Percentiles rank a stretch among this genome's conserved stretches.
phyloP scores from a whole-genome alignment of 2,797 vertebrate species.

The Acrocephalus scirpaceus region DNA sequence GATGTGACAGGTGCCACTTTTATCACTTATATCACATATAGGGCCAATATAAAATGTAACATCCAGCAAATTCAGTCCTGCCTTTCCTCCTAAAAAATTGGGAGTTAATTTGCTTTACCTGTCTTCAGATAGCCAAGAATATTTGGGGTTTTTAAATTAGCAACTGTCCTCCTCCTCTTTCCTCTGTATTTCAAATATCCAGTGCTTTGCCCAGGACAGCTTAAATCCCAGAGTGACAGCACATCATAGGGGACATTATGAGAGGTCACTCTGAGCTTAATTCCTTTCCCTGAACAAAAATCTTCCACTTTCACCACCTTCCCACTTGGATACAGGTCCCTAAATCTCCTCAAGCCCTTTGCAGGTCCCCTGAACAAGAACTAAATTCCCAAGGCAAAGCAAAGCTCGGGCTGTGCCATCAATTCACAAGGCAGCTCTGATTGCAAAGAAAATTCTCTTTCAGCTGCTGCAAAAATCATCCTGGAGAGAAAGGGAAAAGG shows the following conservation, averaged over 20 bases:
- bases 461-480: neutral
- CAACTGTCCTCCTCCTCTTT: neutral
- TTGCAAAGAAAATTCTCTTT: neutral
- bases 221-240: neutral
- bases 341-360: neutral
- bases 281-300: neutral
- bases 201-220: neutral
- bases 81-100: neutral
- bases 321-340: neutral
- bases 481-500: neutral
- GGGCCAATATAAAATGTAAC: neutral
- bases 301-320: neutral
- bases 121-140: neutral
- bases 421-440: neutral
- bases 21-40: neutral
- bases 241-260: neutral
- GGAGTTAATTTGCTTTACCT: neutral
- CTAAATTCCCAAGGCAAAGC: neutral
- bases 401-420: neutral
- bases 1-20: neutral
- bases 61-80: neutral
- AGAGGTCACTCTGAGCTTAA: neutral
- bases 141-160: neutral
- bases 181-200: neutral
- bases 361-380: neutral